phyloP scores from a whole-genome alignment of 2,888 invertebrate species.

The Lepidocyrtinus sp. region DNA sequence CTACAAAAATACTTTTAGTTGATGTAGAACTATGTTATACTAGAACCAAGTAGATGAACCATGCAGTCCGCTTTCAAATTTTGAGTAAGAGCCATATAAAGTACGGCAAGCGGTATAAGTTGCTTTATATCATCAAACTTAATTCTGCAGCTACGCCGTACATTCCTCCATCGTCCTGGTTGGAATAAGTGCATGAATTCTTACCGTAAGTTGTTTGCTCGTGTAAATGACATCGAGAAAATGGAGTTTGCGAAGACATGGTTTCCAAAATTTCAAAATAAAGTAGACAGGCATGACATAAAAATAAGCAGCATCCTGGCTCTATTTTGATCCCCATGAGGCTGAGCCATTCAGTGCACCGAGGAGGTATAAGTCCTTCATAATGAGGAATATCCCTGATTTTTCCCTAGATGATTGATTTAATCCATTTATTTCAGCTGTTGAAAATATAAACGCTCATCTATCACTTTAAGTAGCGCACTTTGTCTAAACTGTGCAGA shows the following conservation, averaged over 20 bases:
- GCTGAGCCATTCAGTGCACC: neutral
- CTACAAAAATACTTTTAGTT: no score
- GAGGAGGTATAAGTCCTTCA: slow-evolving; percentile 28
- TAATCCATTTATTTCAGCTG: slow-evolving; percentile 60
- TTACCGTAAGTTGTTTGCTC: no score
- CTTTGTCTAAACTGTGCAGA: slow-evolving; percentile 24
- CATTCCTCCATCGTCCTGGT: no score
- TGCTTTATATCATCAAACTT: no score
- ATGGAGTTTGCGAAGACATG: slow-evolving; percentile 36
- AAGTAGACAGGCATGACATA: slow-evolving; percentile 28
- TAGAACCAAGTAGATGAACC: no score
- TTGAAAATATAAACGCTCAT: slow-evolving; percentile 56
- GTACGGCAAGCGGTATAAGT: no score
- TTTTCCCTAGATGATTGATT: slow-evolving; percentile 50
- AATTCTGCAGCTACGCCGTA: no score
- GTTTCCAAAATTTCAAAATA: slow-evolving; percentile 37
- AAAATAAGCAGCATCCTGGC: slow-evolving; percentile 1
- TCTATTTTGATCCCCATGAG: slow-evolving; percentile 28
- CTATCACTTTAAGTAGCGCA: slow-evolving; percentile 37
- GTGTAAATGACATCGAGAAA: slow-evolving; percentile 14
- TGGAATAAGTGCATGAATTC: no score
- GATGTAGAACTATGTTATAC: no score
- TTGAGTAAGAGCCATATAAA: no score
- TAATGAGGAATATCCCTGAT: slow-evolving; percentile 34
- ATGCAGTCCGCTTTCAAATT: no score